Evolutionary conservation across 2,113 vertebrate genomes (phyloP).

Genomic region (Lepus timidus): DNA sequence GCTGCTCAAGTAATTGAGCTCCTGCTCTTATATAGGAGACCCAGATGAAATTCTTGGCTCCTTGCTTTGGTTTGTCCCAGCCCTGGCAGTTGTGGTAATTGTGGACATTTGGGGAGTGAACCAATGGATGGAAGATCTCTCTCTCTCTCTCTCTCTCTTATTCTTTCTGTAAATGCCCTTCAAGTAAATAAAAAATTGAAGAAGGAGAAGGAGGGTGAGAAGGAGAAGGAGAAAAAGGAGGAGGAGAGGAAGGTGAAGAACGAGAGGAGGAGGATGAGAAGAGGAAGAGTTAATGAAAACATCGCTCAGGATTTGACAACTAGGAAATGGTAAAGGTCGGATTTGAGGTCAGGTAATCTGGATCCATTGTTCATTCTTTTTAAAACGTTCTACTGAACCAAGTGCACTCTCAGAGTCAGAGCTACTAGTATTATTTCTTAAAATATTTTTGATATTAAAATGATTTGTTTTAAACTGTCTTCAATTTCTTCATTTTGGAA

Average conservation of each 20-base stretch:
- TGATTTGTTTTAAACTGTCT: not conserved
- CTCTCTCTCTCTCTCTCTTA: no score
- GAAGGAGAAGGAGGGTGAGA: no score
- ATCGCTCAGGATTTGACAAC: not conserved
- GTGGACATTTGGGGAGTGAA: no score
- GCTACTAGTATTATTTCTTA: not conserved
- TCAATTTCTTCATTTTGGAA: not conserved
- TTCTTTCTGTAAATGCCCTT: no score
- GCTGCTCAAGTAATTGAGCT: no score
- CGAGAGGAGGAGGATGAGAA: not conserved
- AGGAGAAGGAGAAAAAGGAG: no score
- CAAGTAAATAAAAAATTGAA: no score
- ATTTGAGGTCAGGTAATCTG: not conserved
- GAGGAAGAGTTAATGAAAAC: not conserved
- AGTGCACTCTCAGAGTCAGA: not conserved
- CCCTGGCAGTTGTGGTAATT: no score
- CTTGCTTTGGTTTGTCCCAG: no score
- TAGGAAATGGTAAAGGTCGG: not conserved
- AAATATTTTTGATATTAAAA: not conserved
- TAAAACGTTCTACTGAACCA: not conserved
- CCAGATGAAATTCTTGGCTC: no score
- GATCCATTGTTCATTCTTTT: not conserved
- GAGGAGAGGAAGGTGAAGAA: not conserved
- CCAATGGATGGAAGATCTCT: no score
- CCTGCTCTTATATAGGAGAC: no score